Conservation (phyloP, 2,113 vertebrate genomes). For the Meriones unguiculatus region DNA sequence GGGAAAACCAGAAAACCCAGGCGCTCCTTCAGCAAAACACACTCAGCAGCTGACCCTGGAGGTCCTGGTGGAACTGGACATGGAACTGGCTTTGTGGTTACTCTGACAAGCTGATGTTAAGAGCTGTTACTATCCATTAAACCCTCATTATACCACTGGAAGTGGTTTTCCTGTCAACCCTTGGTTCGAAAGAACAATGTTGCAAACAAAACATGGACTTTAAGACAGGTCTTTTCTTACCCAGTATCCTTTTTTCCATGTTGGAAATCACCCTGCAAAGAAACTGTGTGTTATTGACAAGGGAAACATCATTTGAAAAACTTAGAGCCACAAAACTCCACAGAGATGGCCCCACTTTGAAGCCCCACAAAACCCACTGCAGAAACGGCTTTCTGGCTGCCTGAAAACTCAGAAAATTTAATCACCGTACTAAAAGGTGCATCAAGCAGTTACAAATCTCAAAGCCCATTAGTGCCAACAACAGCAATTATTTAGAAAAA, state of each 20-base stretch:
- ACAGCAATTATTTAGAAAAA: conserved; percentile 60
- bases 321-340: neutral
- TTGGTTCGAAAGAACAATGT: neutral
- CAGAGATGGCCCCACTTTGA: conserved; percentile 26
- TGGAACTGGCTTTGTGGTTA: neutral
- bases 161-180: conserved; percentile 29
- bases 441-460: conserved; percentile 59
- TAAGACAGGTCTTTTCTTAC: conserved; percentile 87
- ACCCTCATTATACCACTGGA: neutral
- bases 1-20: neutral
- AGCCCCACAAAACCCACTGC: neutral
- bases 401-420: conserved; percentile 65
- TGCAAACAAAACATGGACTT: neutral
- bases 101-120: neutral
- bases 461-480: conserved; percentile 34
- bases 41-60: neutral
- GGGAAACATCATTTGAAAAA: conserved; percentile 22
- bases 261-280: conserved; percentile 92
- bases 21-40: neutral
- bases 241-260: conserved; percentile 89
- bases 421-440: conserved; percentile 54
- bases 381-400: conserved; percentile 54
- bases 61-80: neutral
- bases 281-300: conserved; percentile 68
- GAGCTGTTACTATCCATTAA: neutral